phyloP scores from a whole-genome alignment of 1,140 invertebrate species.

The Chelonus insularis region DNA sequence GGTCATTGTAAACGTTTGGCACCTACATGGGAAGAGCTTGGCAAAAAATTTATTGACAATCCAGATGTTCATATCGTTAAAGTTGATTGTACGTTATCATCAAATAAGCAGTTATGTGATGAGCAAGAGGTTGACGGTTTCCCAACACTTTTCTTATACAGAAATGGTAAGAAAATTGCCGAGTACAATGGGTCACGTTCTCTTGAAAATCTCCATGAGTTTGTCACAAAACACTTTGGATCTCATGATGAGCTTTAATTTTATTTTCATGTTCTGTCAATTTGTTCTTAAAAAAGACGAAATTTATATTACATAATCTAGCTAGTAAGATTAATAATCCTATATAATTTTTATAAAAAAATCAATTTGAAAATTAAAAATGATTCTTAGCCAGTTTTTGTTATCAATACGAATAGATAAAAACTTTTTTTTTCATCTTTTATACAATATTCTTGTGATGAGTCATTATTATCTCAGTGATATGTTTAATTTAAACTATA shows the following conservation, averaged over 20 bases:
- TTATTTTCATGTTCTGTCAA: too few species aligned
- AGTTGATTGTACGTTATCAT: conserved; percentile 70
- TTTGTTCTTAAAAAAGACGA: too few species aligned
- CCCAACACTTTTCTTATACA: conserved; percentile 70
- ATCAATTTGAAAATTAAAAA: too few species aligned
- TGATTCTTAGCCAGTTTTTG: too few species aligned
- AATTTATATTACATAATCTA: too few species aligned
- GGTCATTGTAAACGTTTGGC: conserved; percentile 74
- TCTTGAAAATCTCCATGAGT: conserved; percentile 69
- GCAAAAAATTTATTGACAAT: conserved; percentile 64
- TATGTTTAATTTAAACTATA: too few species aligned
- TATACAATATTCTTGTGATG: too few species aligned
- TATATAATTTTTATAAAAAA: too few species aligned
- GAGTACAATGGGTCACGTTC: conserved; percentile 74
- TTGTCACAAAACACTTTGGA: conserved; percentile 62
- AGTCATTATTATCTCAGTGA: too few species aligned
- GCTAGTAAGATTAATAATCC: too few species aligned
- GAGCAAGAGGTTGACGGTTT: conserved; percentile 71
- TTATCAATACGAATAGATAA: too few species aligned
- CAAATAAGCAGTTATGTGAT: conserved; percentile 67
- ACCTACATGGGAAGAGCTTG: conserved; percentile 73
- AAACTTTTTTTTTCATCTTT: too few species aligned
- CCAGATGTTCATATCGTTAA: conserved; percentile 67
- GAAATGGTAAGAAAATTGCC: conserved; percentile 67
- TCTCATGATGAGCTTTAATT: conserved; percentile 66